These are phyloP conservation scores for Monochamus alternatus DNA, from an alignment of 2,888 invertebrate species.

Conservation along the genomic window DNA sequence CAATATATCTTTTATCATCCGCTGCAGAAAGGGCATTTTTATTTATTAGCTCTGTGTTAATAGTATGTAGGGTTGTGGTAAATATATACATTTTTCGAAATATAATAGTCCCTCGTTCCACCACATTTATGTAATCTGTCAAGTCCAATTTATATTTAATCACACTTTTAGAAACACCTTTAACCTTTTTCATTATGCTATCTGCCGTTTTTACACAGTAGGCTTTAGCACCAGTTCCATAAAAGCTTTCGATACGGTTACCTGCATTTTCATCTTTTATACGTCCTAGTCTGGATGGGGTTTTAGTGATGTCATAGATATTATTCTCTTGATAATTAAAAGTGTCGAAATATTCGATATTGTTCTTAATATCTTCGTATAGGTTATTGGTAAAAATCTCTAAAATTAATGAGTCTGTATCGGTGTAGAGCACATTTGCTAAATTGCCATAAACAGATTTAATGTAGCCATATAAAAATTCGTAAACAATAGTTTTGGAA, in stretches of 20 bases:
- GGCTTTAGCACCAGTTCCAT: slow-evolving; percentile 13
- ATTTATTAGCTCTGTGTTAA: too few relatives aligned
- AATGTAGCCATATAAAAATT: slow-evolving; percentile 4
- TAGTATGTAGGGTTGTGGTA: too few relatives aligned
- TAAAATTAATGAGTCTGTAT: background rate
- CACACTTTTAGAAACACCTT: background rate
- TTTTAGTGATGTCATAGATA: background rate
- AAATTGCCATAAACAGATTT: background rate
- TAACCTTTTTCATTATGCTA: background rate
- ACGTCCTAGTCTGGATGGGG: background rate
- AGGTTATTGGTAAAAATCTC: background rate
- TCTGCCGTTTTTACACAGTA: slow-evolving; percentile 7
- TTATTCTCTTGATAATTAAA: background rate
- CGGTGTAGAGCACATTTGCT: slow-evolving; percentile 1
- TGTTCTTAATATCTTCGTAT: background rate
- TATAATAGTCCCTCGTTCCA: background rate
- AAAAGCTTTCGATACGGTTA: slow-evolving; percentile 5
- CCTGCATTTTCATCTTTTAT: slow-evolving; percentile 2
- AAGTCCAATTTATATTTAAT: background rate
- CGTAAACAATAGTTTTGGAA: slow-evolving; percentile 4
- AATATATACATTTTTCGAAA: background rate
- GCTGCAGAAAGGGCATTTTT: too few relatives aligned
- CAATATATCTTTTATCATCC: too few relatives aligned
- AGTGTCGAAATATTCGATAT: background rate
- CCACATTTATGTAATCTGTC: background rate